These are phyloP conservation scores for Euphydryas editha DNA, from an alignment of 2,888 invertebrate genomes.

Conservation along the genomic window DNA sequence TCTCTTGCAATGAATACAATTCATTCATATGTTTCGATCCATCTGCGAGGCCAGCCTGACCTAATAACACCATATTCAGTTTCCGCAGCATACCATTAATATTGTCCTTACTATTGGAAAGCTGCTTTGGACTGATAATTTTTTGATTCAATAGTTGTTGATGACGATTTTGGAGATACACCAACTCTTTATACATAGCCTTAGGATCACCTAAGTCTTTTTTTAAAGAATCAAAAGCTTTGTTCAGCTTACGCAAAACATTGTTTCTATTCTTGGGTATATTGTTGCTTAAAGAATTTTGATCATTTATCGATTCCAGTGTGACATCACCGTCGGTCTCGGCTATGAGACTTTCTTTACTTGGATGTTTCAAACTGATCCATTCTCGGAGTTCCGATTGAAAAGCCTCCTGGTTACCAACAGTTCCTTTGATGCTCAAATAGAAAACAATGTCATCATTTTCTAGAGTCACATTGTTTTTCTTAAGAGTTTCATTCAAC, in stretches of 20 bases:
- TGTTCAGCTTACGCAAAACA: conserved; percentile 59
- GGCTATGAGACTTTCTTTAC: conserved; percentile 26
- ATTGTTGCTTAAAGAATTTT: conserved; percentile 41
- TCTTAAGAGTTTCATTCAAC: conserved; percentile 61
- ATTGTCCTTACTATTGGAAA: conserved; percentile 61
- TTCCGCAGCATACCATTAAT: conserved; percentile 75
- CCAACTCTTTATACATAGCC: conserved; percentile 70
- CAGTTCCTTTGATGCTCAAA: conserved; percentile 77
- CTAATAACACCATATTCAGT: conserved; percentile 84
- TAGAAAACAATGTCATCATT: conserved; percentile 64
- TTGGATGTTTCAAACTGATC: conserved; percentile 47
- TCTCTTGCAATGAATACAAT: conserved; percentile 63
- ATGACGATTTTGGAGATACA: conserved; percentile 69
- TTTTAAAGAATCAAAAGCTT: conserved; percentile 66
- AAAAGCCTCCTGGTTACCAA: conserved; percentile 78
- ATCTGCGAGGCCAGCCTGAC: conserved; percentile 83
- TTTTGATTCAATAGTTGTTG: conserved; percentile 67
- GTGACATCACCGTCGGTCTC: conserved; percentile 45
- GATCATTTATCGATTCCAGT: conserved; percentile 26
- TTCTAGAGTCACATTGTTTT: conserved; percentile 65
- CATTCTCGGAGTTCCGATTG: conserved; percentile 76
- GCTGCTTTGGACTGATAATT: conserved; percentile 58
- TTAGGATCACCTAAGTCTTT: conserved; percentile 80
- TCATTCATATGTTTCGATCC: conserved; percentile 75
- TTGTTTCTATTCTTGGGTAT: conserved; percentile 68